These are phyloP conservation scores for Cydia fagiglandana DNA, from an alignment of 1,140 invertebrate species.

Conservation along the genomic window DNA sequence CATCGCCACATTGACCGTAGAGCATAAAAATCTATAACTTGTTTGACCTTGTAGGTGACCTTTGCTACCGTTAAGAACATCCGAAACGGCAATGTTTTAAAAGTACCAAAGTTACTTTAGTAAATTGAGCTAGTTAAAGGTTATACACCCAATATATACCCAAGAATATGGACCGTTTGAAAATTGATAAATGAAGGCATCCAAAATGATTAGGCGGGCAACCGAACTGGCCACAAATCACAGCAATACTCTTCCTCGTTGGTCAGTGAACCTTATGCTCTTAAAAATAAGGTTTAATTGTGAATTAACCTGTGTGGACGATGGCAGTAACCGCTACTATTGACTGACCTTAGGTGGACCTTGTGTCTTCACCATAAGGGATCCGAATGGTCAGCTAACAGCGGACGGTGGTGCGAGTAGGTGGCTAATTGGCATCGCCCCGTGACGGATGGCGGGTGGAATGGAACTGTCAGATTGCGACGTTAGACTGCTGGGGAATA, in stretches of 20 bases:
- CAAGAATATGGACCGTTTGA: background rate
- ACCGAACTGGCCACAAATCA: background rate
- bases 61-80: background rate
- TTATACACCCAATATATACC: background rate
- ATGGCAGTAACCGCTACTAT: no score
- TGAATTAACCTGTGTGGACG: no score
- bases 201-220: background rate
- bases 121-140: background rate
- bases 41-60: background rate
- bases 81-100: background rate
- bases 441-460: background rate
- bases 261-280: no score
- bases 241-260: background rate
- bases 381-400: no score
- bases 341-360: no score
- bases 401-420: no score
- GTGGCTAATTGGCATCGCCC: background rate
- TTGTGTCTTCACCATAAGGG: no score
- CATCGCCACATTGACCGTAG: no score
- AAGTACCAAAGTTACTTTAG: background rate
- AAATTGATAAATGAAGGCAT: background rate
- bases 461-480: background rate
- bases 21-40: no score
- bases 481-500: background rate
- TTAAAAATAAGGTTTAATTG: no score